These are phyloP conservation scores for Melinaea marsaeus DNA, from an alignment of 2,888 invertebrate genomes.

Conservation along the genomic window DNA sequence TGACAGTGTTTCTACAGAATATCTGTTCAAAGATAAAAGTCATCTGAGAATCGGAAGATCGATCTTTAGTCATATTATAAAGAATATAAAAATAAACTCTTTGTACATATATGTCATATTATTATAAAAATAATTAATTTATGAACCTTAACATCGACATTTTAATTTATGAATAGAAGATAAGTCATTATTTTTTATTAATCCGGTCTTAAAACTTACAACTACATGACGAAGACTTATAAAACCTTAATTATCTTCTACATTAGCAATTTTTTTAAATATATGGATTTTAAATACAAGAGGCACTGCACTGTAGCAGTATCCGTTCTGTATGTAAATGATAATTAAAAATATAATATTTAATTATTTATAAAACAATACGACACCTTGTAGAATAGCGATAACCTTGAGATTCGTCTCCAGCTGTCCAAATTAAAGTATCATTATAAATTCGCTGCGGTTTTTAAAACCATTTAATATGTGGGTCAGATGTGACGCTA, in stretches of 20 bases:
- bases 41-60: too few relatives aligned
- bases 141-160: constrained; percentile 1
- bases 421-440: constrained; percentile 30
- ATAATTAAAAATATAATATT: not conserved
- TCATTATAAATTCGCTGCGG: constrained; percentile 40
- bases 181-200: not conserved
- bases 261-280: not conserved
- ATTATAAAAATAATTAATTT: not conserved
- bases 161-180: not conserved
- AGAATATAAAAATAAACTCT: too few relatives aligned
- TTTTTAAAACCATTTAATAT: constrained; percentile 41
- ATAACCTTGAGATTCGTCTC: constrained; percentile 18
- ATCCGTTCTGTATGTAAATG: too few relatives aligned
- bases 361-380: constrained; percentile 1
- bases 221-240: not conserved
- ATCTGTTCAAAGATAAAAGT: too few relatives aligned
- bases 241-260: not conserved
- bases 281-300: too few relatives aligned
- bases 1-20: too few relatives aligned
- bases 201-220: not conserved
- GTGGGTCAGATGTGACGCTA: constrained; percentile 23
- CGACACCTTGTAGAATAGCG: constrained; percentile 10
- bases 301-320: too few relatives aligned
- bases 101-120: too few relatives aligned
- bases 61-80: too few relatives aligned